phyloP scores from a whole-genome alignment of 1,140 invertebrate species.

The Rhopalosiphum maidis region DNA sequence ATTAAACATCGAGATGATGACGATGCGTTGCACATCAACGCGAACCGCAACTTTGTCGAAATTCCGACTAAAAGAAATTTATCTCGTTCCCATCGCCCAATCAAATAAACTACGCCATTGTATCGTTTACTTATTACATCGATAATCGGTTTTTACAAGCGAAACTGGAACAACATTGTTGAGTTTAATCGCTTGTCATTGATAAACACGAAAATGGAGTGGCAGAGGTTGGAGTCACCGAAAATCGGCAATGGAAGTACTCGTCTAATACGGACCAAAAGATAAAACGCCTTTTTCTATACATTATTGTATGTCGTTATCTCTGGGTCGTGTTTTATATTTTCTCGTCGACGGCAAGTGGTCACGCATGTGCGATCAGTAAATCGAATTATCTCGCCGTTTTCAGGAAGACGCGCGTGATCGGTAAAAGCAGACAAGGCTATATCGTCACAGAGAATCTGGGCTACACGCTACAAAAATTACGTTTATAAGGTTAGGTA shows the following conservation, averaged over 20 bases:
- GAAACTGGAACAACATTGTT: not conserved
- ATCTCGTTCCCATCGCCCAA: not conserved
- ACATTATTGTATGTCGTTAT: not conserved
- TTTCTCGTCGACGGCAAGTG: not conserved
- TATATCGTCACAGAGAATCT: not conserved
- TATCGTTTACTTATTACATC: not conserved
- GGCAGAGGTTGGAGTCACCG: not conserved
- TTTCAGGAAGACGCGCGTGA: not conserved
- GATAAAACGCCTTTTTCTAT: not conserved
- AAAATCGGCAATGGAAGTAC: not conserved
- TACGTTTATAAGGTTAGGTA: not conserved
- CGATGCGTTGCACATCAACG: not conserved
- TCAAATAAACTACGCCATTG: not conserved
- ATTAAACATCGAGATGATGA: not conserved
- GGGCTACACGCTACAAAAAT: not conserved
- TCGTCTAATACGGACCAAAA: not conserved
- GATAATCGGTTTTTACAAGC: not conserved
- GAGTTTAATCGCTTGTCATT: not conserved
- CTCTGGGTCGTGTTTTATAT: not conserved
- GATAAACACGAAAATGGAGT: not conserved
- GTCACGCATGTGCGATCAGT: not conserved
- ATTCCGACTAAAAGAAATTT: not conserved
- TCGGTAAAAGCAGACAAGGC: not conserved
- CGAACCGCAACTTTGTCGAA: not conserved
- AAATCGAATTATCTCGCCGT: not conserved